Base-by-base conservation (phyloP, 2,888 invertebrate genomes). In the Caenorhabditis sulstoni region DNA sequence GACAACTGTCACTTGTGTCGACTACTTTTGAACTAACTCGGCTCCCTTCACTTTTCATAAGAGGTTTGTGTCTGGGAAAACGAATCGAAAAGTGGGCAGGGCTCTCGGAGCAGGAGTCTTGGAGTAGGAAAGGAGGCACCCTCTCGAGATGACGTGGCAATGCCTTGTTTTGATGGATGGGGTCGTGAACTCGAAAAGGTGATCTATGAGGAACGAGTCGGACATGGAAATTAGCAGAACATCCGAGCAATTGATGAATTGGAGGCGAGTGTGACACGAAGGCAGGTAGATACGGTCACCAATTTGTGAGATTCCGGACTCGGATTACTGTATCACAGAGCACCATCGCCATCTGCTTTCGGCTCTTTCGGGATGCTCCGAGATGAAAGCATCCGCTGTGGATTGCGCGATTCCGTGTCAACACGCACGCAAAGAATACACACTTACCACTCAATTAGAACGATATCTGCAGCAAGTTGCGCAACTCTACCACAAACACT, bases 371-470 rank as follows among this genome's bases (percentile, higher is more conserved):
- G 23, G 53, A 52, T 61, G 59, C 47, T 61, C 59, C 20, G 16
- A 64, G 47, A 71, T 64, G 47, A 71, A 71, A 64, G 71, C 44
- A n/a, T 57, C n/a, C 49, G 71, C 64, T 52, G 14, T 55, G 55
- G 18, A 16, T 71, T 71, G 64, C 71, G 71, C 71, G 62, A 71
- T 23, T 16, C 41, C 71, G 71, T 71, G 71, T 71, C 71, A 71
- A 71, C 71, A 71, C 45, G 52, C 9, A 8, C 20, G 41, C 20
- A 14, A 49, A 55, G 14, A 41, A 45, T 20, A 71, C 41, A 71
- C 64, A 71, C 62, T 71, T 71, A 20, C 71, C 61, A 68, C 68
- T 71, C 71, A 71, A 71, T 71, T 71, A 71, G 49, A 71, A 23
- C 45, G 64, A 44, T 39, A 61, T 61, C 20, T 23, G 41, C 45